These are phyloP conservation scores for Eolophus roseicapilla DNA, from an alignment of 2,113 vertebrate species.

Conservation along the genomic window DNA sequence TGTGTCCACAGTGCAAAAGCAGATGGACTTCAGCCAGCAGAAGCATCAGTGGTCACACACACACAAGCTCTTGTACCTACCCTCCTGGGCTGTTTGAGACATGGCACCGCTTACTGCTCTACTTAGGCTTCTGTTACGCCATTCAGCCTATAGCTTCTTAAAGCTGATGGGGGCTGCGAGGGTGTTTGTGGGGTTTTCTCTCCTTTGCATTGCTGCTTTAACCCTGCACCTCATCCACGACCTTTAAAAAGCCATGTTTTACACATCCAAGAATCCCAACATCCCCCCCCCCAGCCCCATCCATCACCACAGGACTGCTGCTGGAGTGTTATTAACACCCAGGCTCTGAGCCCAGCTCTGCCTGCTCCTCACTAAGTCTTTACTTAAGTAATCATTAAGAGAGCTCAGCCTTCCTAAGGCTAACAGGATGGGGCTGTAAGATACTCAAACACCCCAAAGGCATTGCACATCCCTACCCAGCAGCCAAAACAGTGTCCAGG, in stretches of 20 bases:
- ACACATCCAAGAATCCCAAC: not conserved
- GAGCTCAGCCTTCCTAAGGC: not conserved
- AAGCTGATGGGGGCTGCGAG: not conserved
- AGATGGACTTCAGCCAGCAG: not conserved
- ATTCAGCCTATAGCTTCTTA: not conserved
- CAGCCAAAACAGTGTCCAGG: not conserved
- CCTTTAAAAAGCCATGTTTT: not conserved
- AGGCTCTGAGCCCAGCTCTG: not conserved
- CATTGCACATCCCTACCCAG: not conserved
- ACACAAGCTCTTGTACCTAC: no score
- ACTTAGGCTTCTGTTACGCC: not conserved
- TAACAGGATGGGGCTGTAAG: not conserved
- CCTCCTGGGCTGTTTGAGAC: not conserved
- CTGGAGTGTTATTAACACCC: not conserved
- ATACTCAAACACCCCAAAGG: not conserved
- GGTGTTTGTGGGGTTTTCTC: not conserved
- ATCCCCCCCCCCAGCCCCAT: not conserved
- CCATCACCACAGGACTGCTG: not conserved
- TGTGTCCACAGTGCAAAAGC: not conserved
- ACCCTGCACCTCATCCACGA: not conserved
- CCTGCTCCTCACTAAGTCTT: not conserved
- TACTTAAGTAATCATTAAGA: not conserved
- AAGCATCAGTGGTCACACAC: fast-evolving
- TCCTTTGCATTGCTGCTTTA: not conserved
- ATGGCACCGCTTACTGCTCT: not conserved